A percentile compares a stretch with the other conserved stretches of the same genome.
These are phyloP conservation scores for Serranus cabrilla DNA, from an alignment of 2,797 vertebrate genomes.

Conservation along the genomic window DNA sequence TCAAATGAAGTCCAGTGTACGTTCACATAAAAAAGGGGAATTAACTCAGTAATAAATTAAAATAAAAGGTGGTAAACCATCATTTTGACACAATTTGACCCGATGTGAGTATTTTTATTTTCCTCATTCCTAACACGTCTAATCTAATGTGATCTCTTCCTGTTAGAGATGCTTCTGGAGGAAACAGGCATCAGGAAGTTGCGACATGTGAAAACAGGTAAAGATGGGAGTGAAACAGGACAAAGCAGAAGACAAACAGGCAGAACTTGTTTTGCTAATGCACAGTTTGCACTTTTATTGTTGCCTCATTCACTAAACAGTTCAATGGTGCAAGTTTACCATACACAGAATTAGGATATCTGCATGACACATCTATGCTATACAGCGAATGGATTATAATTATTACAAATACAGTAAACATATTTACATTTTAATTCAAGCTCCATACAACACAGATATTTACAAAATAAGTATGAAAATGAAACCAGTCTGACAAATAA, in stretches of 20 bases:
- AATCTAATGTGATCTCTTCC: neutral
- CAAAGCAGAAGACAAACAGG: slow-evolving; percentile 58
- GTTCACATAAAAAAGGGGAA: too few relatives aligned
- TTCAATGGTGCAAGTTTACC: slow-evolving; percentile 98
- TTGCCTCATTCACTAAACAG: slow-evolving; percentile 97
- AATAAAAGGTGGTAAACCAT: neutral
- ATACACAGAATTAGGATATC: slow-evolving; percentile 98
- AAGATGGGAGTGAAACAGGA: neutral
- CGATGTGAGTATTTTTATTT: neutral
- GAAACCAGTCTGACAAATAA: slow-evolving; percentile 92
- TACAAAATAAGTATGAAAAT: slow-evolving; percentile 99
- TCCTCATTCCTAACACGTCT: neutral
- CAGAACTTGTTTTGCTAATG: slow-evolving; percentile 82
- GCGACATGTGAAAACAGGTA: neutral
- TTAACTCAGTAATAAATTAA: neutral
- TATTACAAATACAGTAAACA: slow-evolving; percentile 99
- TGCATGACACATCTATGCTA: slow-evolving; percentile 99
- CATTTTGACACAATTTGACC: neutral
- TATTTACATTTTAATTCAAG: slow-evolving; percentile 99
- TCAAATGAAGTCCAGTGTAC: too few relatives aligned
- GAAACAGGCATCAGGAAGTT: neutral
- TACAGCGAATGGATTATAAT: slow-evolving; percentile 99
- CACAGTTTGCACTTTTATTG: slow-evolving; percentile 98
- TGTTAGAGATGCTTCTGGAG: neutral
- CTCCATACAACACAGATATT: slow-evolving; percentile 98